Evolutionary conservation across 1,140 invertebrate genomes (phyloP).

Genomic region (Hyles euphorbiae): DNA sequence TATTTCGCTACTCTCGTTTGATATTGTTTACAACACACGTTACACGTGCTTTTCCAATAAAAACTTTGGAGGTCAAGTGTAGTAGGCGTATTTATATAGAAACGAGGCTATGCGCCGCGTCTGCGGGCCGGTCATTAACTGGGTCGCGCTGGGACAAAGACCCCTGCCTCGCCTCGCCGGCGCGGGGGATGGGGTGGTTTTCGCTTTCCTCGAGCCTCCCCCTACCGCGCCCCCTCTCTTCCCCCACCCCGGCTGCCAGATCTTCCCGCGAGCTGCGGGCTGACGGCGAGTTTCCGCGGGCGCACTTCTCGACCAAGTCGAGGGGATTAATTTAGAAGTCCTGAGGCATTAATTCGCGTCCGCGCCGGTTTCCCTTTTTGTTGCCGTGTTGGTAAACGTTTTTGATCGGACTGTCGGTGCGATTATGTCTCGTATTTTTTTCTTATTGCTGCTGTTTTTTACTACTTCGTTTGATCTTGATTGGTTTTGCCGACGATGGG

Average conservation of each 20-base stretch:
- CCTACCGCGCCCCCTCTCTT: not conserved
- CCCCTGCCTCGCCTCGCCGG: conserved; percentile 39
- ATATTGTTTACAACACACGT: conserved; percentile 61
- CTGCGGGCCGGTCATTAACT: conserved; percentile 73
- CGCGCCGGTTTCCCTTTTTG: conserved; percentile 59
- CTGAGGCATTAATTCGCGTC: conserved; percentile 52
- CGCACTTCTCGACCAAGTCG: conserved; percentile 41
- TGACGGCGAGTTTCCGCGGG: conserved; percentile 22
- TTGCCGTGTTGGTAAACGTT: conserved; percentile 33
- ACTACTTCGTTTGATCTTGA: not conserved
- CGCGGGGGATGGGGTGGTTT: conserved; percentile 49
- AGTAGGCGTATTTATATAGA: conserved; percentile 73
- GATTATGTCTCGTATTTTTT: conserved; percentile 32
- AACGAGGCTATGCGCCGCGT: conserved; percentile 65
- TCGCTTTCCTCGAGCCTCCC: conserved; percentile 46
- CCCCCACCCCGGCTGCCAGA: conserved; percentile 17
- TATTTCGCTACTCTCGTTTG: not conserved
- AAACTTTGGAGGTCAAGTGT: conserved; percentile 75
- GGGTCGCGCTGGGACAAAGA: conserved; percentile 70
- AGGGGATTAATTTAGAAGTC: conserved; percentile 69
- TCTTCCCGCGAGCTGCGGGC: conserved; percentile 35
- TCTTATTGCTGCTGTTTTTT: conserved; percentile 11
- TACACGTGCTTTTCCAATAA: conserved; percentile 71
- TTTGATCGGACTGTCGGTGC: conserved; percentile 42
- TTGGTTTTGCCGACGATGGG: no score